phyloP scores from a whole-genome alignment of 2,888 invertebrate genomes.

The Horisme vitalbata region DNA sequence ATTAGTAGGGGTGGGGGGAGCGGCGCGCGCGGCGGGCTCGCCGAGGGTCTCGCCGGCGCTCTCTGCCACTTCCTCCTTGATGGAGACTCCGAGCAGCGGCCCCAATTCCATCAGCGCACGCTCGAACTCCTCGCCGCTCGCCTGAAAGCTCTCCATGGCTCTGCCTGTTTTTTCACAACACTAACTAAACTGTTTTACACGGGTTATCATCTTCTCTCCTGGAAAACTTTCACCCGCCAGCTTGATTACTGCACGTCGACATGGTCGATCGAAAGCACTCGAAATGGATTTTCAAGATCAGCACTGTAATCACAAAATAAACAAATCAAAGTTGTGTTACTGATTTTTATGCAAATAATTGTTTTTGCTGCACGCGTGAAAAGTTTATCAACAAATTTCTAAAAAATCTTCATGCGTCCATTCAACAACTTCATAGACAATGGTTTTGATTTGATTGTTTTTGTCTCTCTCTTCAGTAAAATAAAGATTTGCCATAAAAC shows the following conservation, averaged over 20 bases:
- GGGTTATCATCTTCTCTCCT: slow-evolving; percentile 54
- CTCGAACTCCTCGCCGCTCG: slow-evolving; percentile 74
- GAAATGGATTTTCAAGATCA: slow-evolving; percentile 40
- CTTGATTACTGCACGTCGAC: slow-evolving; percentile 67
- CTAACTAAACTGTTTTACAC: slow-evolving; percentile 45
- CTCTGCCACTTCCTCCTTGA: slow-evolving; percentile 74
- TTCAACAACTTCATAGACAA: slow-evolving; percentile 20
- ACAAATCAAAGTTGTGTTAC: background rate
- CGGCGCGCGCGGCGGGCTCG: slow-evolving; percentile 43
- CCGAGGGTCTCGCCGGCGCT: slow-evolving; percentile 57
- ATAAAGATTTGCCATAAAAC: slow-evolving; percentile 56
- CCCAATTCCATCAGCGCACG: slow-evolving; percentile 75
- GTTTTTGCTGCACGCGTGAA: slow-evolving; percentile 14
- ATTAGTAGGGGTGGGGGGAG: slow-evolving; percentile 39
- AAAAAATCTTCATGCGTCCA: slow-evolving; percentile 58
- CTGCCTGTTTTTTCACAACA: slow-evolving; percentile 33
- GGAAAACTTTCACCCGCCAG: slow-evolving; percentile 67
- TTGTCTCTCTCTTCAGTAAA: slow-evolving; percentile 32
- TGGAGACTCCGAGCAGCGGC: slow-evolving; percentile 73
- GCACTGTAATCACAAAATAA: background rate
- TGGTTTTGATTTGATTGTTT: slow-evolving; percentile 33
- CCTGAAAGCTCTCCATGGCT: slow-evolving; percentile 69
- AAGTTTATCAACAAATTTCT: slow-evolving; percentile 47
- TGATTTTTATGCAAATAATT: background rate
- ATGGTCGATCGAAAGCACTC: slow-evolving; percentile 57